A percentile compares a stretch with the other conserved stretches of the same genome.
Evolutionary conservation across 1,140 invertebrate genomes (phyloP).

Genomic region (Chymomyza costata): DNA sequence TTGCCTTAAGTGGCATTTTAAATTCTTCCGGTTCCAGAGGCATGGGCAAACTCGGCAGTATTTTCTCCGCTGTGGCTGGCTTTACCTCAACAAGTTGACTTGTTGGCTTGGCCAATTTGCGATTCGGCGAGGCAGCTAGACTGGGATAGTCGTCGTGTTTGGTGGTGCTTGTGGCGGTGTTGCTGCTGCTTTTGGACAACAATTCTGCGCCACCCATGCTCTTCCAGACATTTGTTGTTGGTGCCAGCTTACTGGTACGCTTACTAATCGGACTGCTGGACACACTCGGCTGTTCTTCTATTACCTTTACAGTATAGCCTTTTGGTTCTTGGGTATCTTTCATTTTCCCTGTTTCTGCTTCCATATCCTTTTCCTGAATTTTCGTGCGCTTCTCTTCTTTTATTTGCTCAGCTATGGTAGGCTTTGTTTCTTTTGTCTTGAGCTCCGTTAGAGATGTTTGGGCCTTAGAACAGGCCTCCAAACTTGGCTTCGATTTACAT

Average conservation of each 20-base stretch:
- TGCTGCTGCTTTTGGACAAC: not conserved
- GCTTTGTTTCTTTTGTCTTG: too few relatives aligned
- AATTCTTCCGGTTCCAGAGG: not conserved
- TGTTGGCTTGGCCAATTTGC: not conserved
- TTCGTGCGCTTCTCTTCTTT: too few relatives aligned
- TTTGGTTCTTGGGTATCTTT: conserved; percentile 2
- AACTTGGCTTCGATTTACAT: too few relatives aligned
- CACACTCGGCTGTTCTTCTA: conserved; percentile 10
- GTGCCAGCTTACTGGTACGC: not conserved
- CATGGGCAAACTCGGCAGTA: conserved; percentile 3
- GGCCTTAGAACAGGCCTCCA: too few relatives aligned
- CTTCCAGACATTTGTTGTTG: not conserved
- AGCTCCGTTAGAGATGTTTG: too few relatives aligned
- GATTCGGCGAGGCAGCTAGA: not conserved
- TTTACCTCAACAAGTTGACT: not conserved
- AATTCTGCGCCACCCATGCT: not conserved
- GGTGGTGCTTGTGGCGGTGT: not conserved
- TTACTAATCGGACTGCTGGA: conserved; percentile 11
- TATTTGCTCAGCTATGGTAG: too few relatives aligned
- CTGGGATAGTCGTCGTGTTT: conserved; percentile 26
- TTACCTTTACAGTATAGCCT: conserved; percentile 16
- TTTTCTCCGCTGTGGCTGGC: conserved; percentile 16
- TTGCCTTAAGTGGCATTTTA: not conserved
- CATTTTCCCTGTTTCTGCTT: not conserved
- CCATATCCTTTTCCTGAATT: too few relatives aligned